phyloP scores from a whole-genome alignment of 2,888 invertebrate genomes.

The Melangyna quadrimaculata region DNA sequence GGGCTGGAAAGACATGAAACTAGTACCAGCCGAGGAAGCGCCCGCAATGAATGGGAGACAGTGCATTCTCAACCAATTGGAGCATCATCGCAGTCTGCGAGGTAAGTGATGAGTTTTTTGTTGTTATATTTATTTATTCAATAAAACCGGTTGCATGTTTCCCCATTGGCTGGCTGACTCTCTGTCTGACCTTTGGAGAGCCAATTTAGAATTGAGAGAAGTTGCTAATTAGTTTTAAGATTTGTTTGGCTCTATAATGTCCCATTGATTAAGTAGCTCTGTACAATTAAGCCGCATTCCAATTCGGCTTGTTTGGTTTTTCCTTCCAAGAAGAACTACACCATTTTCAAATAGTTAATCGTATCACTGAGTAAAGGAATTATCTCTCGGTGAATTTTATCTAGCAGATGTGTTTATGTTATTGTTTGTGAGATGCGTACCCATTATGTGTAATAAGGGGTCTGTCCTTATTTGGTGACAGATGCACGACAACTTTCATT shows the following conservation, averaged over 20 bases:
- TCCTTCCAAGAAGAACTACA: neutral
- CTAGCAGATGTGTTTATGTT: neutral
- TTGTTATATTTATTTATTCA: neutral
- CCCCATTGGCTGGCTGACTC: neutral
- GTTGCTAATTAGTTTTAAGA: neutral
- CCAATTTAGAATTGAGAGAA: neutral
- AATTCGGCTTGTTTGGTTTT: neutral
- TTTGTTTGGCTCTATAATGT: neutral
- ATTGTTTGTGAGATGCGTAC: constrained; percentile 3
- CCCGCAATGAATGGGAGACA: constrained; percentile 11
- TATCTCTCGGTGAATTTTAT: neutral
- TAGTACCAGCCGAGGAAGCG: neutral
- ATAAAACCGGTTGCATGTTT: neutral
- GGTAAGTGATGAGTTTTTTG: constrained; percentile 38
- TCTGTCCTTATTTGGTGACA: constrained; percentile 29
- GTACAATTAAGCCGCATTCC: neutral
- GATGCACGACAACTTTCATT: constrained; percentile 52
- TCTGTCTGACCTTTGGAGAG: neutral
- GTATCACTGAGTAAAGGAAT: neutral
- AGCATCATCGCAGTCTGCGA: constrained; percentile 30
- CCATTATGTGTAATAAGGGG: neutral
- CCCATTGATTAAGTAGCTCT: neutral
- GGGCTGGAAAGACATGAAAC: neutral
- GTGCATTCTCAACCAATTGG: constrained; percentile 28
- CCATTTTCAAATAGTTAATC: neutral